Conservation (phyloP, 2,113 vertebrate genomes). For the Steatornis caripensis region DNA sequence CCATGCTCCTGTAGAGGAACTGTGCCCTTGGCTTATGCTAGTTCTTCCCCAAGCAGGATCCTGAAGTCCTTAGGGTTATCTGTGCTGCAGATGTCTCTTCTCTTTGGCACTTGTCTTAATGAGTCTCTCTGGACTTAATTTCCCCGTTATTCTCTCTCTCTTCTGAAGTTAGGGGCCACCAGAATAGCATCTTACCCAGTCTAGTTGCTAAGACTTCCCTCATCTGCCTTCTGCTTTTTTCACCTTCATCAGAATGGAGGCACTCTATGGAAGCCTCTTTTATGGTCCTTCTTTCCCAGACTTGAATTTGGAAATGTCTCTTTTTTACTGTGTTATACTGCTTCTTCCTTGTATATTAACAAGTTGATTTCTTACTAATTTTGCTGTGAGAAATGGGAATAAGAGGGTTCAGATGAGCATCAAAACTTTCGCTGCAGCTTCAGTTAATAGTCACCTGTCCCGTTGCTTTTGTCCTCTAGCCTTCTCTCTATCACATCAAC, state of each 20-base stretch:
- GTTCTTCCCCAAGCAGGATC: conserved; percentile 1
- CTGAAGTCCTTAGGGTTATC: conserved; percentile 21
- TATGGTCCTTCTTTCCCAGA: background rate
- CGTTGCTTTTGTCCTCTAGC: background rate
- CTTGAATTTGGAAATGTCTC: background rate
- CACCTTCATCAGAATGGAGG: background rate
- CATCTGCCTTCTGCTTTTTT: background rate
- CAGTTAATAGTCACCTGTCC: background rate
- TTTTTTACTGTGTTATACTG: background rate
- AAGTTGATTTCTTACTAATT: background rate
- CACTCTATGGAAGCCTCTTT: background rate
- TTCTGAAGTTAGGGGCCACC: background rate
- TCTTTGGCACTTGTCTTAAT: conserved; percentile 25
- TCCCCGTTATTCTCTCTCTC: background rate
- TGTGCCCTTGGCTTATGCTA: conserved; percentile 3
- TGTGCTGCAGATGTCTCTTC: conserved; percentile 31
- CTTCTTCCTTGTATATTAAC: background rate
- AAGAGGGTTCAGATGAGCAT: background rate
- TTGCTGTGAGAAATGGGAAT: background rate
- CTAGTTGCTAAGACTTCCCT: background rate
- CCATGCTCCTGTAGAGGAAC: background rate
- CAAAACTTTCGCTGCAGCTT: background rate
- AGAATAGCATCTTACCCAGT: background rate
- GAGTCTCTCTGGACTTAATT: conserved; percentile 46
- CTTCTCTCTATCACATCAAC: background rate